A percentile compares a stretch with the other conserved stretches of the same genome.
Evolutionary conservation across 1,140 invertebrate genomes (phyloP).

Genomic region (Pachypeltis micranthus): DNA sequence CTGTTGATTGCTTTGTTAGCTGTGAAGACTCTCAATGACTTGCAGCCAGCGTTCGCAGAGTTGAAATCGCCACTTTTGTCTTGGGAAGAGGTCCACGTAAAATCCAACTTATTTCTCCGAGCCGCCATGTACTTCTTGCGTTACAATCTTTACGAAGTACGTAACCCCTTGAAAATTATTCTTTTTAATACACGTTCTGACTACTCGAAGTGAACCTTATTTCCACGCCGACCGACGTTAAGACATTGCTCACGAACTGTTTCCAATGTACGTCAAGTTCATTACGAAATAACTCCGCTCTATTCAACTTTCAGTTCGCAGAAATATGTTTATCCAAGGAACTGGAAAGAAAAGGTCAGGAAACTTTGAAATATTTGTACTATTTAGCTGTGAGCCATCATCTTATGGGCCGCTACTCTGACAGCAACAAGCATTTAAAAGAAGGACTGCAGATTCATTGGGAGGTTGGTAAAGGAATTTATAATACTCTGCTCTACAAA

Average conservation of each 20-base stretch:
- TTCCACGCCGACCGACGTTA: too few relatives aligned
- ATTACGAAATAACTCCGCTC: too few relatives aligned
- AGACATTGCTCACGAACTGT: too few relatives aligned
- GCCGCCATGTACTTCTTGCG: conserved; percentile 11
- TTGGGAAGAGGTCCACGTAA: not conserved
- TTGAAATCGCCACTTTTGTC: not conserved
- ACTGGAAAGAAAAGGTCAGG: not conserved
- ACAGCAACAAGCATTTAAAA: conserved; percentile 12
- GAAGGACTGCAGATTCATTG: conserved; percentile 2
- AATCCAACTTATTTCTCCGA: not conserved
- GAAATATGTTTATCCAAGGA: conserved; percentile 16
- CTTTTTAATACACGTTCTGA: too few relatives aligned
- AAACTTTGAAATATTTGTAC: not conserved
- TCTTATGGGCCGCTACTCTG: conserved; percentile 1
- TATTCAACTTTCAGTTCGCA: conserved; percentile 15
- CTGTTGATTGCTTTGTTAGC: too few relatives aligned
- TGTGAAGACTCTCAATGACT: not conserved
- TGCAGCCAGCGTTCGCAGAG: not conserved
- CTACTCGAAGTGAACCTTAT: too few relatives aligned
- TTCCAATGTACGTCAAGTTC: too few relatives aligned
- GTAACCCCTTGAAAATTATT: not conserved
- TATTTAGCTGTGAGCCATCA: conserved; percentile 15
- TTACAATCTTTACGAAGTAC: conserved; percentile 13
- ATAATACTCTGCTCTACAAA: too few relatives aligned
- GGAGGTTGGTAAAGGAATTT: too few relatives aligned